Evolutionary conservation across 2,797 vertebrate genomes (phyloP), one percentile per base, ranked within the genome.

Genomic region (Leucoraja ocellata): DNA sequence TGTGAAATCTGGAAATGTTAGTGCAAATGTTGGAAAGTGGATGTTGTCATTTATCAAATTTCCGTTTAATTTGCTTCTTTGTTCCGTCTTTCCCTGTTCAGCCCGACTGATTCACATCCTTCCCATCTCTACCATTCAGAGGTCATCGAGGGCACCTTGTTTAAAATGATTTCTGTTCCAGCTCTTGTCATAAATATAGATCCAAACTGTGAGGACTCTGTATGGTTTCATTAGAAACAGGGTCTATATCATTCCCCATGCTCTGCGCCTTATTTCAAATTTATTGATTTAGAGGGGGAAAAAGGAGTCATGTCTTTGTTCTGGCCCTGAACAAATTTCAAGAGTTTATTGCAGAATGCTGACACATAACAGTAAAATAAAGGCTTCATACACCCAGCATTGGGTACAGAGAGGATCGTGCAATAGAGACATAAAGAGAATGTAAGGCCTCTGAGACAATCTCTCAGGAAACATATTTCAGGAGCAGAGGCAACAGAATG

Each of bases 121-220:
- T 7, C 58, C n/a, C 10, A 25, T 28, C 28, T n/a, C 28, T 86
- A n/a, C 58, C 58, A 32, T 86, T 28, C 58, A n/a, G 28, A 86
- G 61, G 83, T 63, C 83, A 86, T 13, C 65, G 58, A 61, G 28
- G 32, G 83, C 83, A 63, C 58, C 83, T 86, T 86, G 83, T 86
- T 86, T 32, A 86, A 86, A 86, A 86, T 86, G 28, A 63, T 86
- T 86, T 86, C 83, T 65, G 83, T 86, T 32, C 6, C 58, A 32
- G 77, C 74, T 77, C 10, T 13, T 61, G 54, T 86, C 83, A 65
- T 86, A 86, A 86, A 86, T 86, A 86, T 86, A 65, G 28, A 65
- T 86, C 58, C 65, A 86, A 91, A 91, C 71, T 91, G 90, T 74
- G 90, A 91, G 23, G 46, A 68, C 21, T 91, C 61, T 91, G 32